phyloP scores from a whole-genome alignment of 1,140 invertebrate species.

The Laupala kohalensis region DNA sequence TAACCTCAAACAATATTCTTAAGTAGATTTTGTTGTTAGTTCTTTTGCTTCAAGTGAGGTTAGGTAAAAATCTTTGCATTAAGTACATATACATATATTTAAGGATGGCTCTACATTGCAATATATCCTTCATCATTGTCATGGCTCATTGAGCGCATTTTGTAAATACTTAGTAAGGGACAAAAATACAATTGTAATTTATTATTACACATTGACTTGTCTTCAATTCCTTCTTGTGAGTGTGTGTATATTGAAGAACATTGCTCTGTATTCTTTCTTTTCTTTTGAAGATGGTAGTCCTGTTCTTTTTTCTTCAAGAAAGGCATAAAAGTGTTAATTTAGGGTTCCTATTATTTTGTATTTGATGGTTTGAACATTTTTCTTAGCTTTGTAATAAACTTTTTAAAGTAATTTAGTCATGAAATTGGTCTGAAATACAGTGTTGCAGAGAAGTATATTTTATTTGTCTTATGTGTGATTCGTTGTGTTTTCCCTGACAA shows the following conservation, averaged over 20 bases:
- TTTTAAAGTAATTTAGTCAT: background rate
- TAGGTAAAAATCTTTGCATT: background rate
- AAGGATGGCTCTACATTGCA: conserved; percentile 1
- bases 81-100: background rate
- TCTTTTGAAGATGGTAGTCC: background rate
- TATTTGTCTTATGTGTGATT: background rate
- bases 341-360: conserved; percentile 1
- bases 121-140: conserved; percentile 1
- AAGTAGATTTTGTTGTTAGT: background rate
- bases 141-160: conserved; percentile 2
- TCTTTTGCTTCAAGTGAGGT: background rate
- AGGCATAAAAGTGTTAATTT: background rate
- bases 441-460: background rate
- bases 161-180: conserved; percentile 6
- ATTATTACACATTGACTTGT: conserved; percentile 1
- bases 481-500: no score
- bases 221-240: conserved; percentile 1
- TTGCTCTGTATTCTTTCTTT: background rate
- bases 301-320: background rate
- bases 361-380: background rate
- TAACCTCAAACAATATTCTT: background rate
- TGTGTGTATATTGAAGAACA: conserved; percentile 1
- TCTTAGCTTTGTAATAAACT: background rate
- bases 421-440: background rate
- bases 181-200: conserved; percentile 6